Base-by-base conservation (phyloP, 2,797 vertebrate species). In the Oreortyx pictus region DNA sequence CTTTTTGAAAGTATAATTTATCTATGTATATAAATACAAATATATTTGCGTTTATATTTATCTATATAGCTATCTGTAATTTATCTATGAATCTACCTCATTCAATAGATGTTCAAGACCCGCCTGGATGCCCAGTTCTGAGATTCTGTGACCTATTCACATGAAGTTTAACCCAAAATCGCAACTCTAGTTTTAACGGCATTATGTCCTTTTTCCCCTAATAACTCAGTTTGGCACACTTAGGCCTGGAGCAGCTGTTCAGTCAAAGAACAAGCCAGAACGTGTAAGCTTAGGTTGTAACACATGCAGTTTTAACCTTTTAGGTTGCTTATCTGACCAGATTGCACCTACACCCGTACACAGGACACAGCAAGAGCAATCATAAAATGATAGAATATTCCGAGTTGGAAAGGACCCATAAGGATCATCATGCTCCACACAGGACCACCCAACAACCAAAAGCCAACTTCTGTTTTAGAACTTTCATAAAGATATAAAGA, bases 301-400 rank as follows among this genome's bases (percentile, higher is more conserved):
- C 22, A 23, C 7, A 15, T 22, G 14, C 19, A 54, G 11, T 25
- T 43, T 65, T 19, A 31, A 65, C 22, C 13, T 60, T 43, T 33
- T 37, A 2, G 2, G 31, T 15, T 43, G 39, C 31, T 65, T 19
- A 25, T 14, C 71, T 17, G 59, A 39, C 14, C n/a, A 7, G 12
- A 14, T 3, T 9, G 31, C 10, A 44, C 0, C 0, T 12, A n/a
- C 2, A 6, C 13, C 29, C 31, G 14, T n/a, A 47, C 3, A 2
- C 5, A 14, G 1, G 2, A 46, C 60, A 39, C 23, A 39, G 33
- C 14, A 61, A 46, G 70, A 54, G 27, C 25, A 49, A 31, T 17
- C 43, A 43, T 8, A 43, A 17, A 43, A 43, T 43, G 15, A 43
- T 17, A 43, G 43, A 43, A 43, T 52, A 52, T 52, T 16, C 16